Conservation (phyloP, 2,797 vertebrate genomes). For the Ispidina lecontei region DNA sequence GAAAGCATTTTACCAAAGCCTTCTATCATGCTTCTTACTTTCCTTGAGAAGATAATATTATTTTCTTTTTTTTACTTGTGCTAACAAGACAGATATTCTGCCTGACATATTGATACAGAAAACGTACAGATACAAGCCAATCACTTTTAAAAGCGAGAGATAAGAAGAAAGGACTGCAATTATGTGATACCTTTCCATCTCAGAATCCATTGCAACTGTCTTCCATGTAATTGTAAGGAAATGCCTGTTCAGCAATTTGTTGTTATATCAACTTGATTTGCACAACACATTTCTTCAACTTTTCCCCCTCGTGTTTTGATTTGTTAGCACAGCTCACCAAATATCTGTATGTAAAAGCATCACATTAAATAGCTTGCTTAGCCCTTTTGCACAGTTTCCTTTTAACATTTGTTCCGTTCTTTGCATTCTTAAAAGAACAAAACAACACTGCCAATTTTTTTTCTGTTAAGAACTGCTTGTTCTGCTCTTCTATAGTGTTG, state of each 20-base stretch:
- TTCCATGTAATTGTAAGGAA: background rate
- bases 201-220: background rate
- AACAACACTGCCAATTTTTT: background rate
- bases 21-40: background rate
- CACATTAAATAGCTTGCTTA: background rate
- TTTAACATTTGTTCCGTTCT: background rate
- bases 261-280: background rate
- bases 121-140: background rate
- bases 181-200: background rate
- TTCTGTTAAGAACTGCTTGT: background rate
- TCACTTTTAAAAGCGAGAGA: background rate
- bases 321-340: background rate
- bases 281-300: background rate
- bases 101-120: background rate
- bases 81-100: background rate
- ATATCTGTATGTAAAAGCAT: background rate
- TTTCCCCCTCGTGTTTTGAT: background rate
- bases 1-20: conserved; percentile 13
- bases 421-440: background rate
- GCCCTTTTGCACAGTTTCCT: background rate
- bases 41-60: conserved; percentile 5
- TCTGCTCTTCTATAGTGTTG: background rate
- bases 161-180: background rate
- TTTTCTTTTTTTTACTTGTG: background rate
- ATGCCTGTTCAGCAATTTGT: background rate